phyloP scores from a whole-genome alignment of 2,797 vertebrate species.

The Botia almorhae region DNA sequence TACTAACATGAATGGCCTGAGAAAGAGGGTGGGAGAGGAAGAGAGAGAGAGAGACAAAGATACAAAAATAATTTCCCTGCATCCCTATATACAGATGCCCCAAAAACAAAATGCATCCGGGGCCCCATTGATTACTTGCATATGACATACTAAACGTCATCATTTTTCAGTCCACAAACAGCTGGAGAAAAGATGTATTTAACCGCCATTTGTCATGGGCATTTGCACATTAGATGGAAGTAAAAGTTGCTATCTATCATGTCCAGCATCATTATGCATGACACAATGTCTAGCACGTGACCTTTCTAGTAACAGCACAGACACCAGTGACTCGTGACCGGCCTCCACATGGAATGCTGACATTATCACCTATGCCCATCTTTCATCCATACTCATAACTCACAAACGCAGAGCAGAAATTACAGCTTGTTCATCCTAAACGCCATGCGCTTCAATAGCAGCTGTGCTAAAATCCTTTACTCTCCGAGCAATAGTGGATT shows the following conservation, averaged over 20 bases:
- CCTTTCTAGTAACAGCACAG: conserved; percentile 1
- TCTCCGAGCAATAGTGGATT: not conserved
- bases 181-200: conserved; percentile 24
- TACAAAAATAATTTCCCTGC: not conserved
- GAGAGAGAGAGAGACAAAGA: not conserved
- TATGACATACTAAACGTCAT: conserved; percentile 19
- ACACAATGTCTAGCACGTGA: conserved; percentile 28
- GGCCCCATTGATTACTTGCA: no score
- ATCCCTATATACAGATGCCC: not conserved
- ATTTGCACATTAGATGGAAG: conserved; percentile 35
- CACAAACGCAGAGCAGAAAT: conserved; percentile 5
- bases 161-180: conserved; percentile 23
- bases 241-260: conserved; percentile 38
- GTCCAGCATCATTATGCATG: conserved; percentile 29
- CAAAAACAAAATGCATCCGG: not conserved
- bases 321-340: conserved; percentile 23
- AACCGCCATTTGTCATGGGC: conserved; percentile 21
- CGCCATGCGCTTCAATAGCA: not conserved
- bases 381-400: conserved; percentile 27
- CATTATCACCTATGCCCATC: conserved; percentile 32
- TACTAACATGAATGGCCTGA: conserved; percentile 15
- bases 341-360: conserved; percentile 22
- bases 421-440: conserved; percentile 9
- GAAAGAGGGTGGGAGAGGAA: no score
- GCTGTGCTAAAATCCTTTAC: not conserved